Evolutionary conservation across 1,140 invertebrate species (phyloP).

Genomic region (Caenorhabditis remanei): DNA sequence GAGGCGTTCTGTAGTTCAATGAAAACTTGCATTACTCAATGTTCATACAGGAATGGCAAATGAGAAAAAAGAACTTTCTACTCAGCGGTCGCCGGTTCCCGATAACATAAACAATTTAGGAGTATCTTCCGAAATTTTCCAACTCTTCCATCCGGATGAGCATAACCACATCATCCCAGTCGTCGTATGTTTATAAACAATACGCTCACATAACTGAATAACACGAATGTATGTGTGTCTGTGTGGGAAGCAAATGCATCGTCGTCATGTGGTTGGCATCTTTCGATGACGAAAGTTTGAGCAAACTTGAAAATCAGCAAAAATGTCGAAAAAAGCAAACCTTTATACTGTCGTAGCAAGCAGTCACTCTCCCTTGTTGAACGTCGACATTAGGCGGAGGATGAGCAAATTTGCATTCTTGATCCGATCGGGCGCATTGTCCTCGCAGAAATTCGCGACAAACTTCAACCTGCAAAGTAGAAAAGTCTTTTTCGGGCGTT

Average conservation of each 20-base stretch:
- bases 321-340: slow-evolving; percentile 82
- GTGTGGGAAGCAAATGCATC: background rate
- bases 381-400: slow-evolving; percentile 98
- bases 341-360: slow-evolving; percentile 99
- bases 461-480: slow-evolving; percentile 85
- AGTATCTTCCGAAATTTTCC: background rate
- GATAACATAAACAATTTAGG: slow-evolving; percentile 4
- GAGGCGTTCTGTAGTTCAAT: background rate
- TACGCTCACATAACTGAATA: background rate
- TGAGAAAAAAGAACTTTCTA: background rate
- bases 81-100: background rate
- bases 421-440: slow-evolving; percentile 97
- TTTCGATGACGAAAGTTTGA: background rate
- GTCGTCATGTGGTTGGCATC: background rate
- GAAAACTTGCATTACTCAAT: slow-evolving; percentile 3
- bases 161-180: slow-evolving; percentile 21
- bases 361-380: slow-evolving; percentile 98
- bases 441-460: slow-evolving; percentile 99
- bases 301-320: slow-evolving; percentile 16
- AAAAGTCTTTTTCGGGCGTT: background rate
- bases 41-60: background rate
- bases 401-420: slow-evolving; percentile 99
- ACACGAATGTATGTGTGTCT: background rate
- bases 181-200: slow-evolving; percentile 50
- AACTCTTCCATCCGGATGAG: slow-evolving; percentile 25